Conservation (phyloP, 2,888 invertebrate genomes). For the Periphyllus acericola region DNA sequence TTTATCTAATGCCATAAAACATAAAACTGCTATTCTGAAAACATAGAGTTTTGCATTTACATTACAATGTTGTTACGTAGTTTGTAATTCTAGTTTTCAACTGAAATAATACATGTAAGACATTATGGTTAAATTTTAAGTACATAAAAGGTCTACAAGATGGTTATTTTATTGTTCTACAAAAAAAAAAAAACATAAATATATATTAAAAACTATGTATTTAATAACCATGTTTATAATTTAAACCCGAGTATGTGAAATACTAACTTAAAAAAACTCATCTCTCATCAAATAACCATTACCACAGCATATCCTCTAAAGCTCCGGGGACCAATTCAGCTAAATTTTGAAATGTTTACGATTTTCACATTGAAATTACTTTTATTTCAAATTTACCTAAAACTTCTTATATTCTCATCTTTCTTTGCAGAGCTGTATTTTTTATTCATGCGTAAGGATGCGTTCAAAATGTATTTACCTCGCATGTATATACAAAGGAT, state of each 20-base stretch:
- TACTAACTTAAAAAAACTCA: conserved; percentile 18
- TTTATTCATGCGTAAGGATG: conserved; percentile 12
- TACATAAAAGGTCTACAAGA: background rate
- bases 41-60: conserved; percentile 11
- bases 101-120: background rate
- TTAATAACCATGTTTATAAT: background rate
- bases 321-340: conserved; percentile 19
- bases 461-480: conserved; percentile 5
- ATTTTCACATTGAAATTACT: conserved; percentile 3
- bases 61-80: background rate
- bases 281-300: conserved; percentile 17
- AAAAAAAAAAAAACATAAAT: too few relatives aligned
- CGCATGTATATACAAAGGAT: conserved; percentile 2
- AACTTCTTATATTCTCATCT: conserved; percentile 5
- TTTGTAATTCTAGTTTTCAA: background rate
- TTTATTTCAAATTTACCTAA: conserved; percentile 53
- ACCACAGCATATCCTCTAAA: background rate
- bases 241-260: conserved; percentile 15
- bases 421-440: conserved; percentile 1
- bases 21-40: background rate
- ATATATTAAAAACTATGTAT: background rate
- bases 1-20: background rate
- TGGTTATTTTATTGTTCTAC: background rate
- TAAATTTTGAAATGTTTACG: conserved; percentile 16
- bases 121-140: background rate